Conservation (phyloP, 2,888 invertebrate species). For the Sphaerophoria rueppellii region DNA sequence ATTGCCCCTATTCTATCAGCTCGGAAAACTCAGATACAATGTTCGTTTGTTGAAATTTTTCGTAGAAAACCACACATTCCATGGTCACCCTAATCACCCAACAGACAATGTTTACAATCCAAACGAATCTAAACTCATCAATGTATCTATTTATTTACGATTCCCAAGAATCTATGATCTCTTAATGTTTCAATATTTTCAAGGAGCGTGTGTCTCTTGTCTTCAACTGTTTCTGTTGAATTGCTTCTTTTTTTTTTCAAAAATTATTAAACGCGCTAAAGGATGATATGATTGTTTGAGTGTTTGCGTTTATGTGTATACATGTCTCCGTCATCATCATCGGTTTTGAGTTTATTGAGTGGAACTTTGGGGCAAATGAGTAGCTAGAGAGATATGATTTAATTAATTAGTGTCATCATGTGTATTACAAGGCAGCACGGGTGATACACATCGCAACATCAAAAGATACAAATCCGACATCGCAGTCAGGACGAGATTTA, state of each 20-base stretch:
- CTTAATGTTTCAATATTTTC: background rate
- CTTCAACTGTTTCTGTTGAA: no score
- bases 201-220: background rate
- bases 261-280: constrained; percentile 30
- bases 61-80: no score
- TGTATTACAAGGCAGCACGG: constrained; percentile 42
- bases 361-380: constrained; percentile 36
- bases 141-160: constrained; percentile 41
- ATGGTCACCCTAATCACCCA: constrained; percentile 1
- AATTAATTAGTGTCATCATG: constrained; percentile 71
- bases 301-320: background rate
- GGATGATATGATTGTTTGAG: background rate
- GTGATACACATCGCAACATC: constrained; percentile 10
- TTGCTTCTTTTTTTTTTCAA: constrained; percentile 7
- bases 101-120: no score
- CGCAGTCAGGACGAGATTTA: constrained; percentile 31
- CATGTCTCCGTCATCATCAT: background rate
- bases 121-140: background rate
- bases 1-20: no score
- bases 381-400: constrained; percentile 66
- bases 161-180: constrained; percentile 32
- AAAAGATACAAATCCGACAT: constrained; percentile 27
- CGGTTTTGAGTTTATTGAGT: constrained; percentile 27
- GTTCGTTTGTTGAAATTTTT: no score
- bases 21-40: no score